Evolutionary conservation across 1,140 invertebrate genomes (phyloP).

Genomic region (Panagrolaimus sp.): DNA sequence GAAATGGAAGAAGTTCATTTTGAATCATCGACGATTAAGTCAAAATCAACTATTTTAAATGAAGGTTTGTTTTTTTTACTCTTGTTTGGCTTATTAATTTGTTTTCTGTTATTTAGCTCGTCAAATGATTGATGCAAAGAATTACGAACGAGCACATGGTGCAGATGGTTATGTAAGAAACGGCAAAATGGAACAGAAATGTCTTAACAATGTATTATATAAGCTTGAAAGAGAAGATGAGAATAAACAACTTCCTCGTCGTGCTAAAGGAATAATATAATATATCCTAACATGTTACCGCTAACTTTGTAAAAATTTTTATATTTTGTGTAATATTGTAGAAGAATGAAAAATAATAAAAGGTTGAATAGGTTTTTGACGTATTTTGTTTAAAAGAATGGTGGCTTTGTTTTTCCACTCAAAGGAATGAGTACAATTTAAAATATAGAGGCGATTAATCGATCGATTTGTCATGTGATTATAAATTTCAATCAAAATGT

Average conservation of each 20-base stretch:
- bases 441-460: no score
- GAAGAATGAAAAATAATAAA: no score
- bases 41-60: conserved; percentile 34
- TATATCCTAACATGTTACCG: no score
- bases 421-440: no score
- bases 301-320: no score
- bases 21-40: conserved; percentile 19
- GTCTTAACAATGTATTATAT: conserved; percentile 33
- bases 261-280: background rate
- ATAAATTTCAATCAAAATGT: no score
- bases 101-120: conserved; percentile 37
- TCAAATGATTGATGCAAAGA: conserved; percentile 43
- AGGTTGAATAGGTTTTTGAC: no score
- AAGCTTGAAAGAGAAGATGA: conserved; percentile 28
- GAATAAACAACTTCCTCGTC: background rate
- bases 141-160: conserved; percentile 42
- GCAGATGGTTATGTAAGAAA: conserved; percentile 43
- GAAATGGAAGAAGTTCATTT: conserved; percentile 32
- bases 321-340: no score
- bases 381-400: no score
- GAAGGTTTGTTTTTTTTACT: conserved; percentile 27
- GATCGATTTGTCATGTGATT: no score
- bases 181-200: conserved; percentile 15
- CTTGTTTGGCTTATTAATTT: background rate
- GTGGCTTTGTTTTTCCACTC: no score